Evolutionary conservation across 1,140 invertebrate genomes (phyloP).

Genomic region (Bombyx mori): ASM3026992v2 NC_085128.1:7120501-7121000

Average conservation of each 20-base stretch:
- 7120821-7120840: no score
- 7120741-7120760: not conserved
- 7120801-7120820: no score
- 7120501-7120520: conserved; percentile 34
- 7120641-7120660: conserved; percentile 11
- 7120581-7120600: conserved; percentile 54
- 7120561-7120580: conserved; percentile 54
- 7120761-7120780: not conserved
- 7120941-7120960: no score
- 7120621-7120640: conserved; percentile 11
- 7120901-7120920: no score
- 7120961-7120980: no score
- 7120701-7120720: not conserved
- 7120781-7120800: no score
- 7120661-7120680: not conserved
- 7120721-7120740: not conserved
- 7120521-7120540: conserved; percentile 62
- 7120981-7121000: no score
- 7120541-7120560: conserved; percentile 61
- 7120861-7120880: no score
- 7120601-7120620: conserved; percentile 21
- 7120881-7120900: no score
- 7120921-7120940: no score
- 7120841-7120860: no score
- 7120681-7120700: not conserved